Conservation (phyloP, 1,140 invertebrate species). For the Meloidogyne floridensis region DNA sequence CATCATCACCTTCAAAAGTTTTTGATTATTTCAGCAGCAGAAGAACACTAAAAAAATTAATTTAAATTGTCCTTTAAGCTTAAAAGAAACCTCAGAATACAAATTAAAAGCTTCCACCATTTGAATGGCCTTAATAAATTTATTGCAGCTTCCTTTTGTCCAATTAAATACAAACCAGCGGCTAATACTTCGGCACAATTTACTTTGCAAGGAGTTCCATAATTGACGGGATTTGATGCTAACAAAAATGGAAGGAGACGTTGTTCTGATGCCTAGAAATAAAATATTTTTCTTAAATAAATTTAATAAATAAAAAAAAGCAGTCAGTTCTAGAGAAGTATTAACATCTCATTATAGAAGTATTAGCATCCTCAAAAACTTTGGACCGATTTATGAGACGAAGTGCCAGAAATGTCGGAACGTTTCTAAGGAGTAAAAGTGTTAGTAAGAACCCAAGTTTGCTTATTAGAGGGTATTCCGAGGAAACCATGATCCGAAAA, state of each 20-base stretch:
- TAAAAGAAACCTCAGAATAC: constrained; percentile 4
- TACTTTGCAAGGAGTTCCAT: constrained; percentile 90
- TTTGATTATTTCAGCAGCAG: constrained; percentile 47
- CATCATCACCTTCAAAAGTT: constrained; percentile 46
- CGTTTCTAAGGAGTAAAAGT: no score
- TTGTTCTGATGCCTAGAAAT: constrained; percentile 76
- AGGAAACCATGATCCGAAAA: no score
- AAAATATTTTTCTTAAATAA: not conserved
- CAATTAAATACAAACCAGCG: constrained; percentile 87
- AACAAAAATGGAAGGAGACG: constrained; percentile 90
- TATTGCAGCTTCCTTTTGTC: constrained; percentile 64
- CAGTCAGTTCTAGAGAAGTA: no score
- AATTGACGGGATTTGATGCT: constrained; percentile 97
- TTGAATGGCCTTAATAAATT: constrained; percentile 56
- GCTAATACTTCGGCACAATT: constrained; percentile 97
- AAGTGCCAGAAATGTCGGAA: no score
- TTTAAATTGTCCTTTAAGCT: not conserved
- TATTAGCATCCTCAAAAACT: no score
- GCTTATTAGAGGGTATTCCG: no score
- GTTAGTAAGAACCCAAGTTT: no score
- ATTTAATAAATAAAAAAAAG: no score
- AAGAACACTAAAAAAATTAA: constrained; percentile 15
- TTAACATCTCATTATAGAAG: no score
- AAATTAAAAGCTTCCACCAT: constrained; percentile 55
- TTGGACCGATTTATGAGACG: no score